Evolutionary conservation across 2,888 invertebrate genomes (phyloP).

Genomic region (Cecidostiba fungosa): DNA sequence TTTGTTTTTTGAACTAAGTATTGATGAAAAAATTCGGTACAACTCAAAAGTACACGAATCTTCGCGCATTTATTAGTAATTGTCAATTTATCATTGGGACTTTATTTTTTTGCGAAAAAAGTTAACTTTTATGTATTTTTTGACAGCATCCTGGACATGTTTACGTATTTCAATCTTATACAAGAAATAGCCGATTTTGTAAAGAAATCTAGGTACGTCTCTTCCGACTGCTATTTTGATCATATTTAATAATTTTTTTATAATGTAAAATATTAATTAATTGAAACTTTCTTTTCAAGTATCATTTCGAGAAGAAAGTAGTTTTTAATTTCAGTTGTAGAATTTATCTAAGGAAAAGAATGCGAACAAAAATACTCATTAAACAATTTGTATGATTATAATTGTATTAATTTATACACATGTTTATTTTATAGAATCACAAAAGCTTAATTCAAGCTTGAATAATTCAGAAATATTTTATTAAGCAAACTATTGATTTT

Average conservation of each 20-base stretch:
- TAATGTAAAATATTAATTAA: constrained; percentile 21
- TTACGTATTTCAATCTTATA: neutral
- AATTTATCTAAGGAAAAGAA: neutral
- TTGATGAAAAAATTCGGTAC: neutral
- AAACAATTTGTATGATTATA: neutral
- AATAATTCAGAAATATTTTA: neutral
- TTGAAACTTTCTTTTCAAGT: neutral
- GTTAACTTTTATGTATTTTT: neutral
- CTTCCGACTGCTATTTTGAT: constrained; percentile 17
- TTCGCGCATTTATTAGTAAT: neutral
- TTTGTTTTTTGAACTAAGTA: neutral
- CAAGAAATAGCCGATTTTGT: neutral
- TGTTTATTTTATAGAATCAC: neutral
- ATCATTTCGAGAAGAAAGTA: neutral
- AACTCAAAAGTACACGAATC: neutral
- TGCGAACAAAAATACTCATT: neutral
- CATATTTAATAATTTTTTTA: constrained; percentile 27
- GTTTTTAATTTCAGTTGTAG: neutral
- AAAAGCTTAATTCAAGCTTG: neutral
- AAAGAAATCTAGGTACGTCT: neutral
- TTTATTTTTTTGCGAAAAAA: neutral
- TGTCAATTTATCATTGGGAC: neutral
- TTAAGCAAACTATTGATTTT: neutral
- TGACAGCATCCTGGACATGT: neutral
- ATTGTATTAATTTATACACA: neutral